A percentile compares a stretch with the other conserved stretches of the same genome.
Conservation (phyloP, 2,113 vertebrate species). For the Diadophis punctatus region DNA sequence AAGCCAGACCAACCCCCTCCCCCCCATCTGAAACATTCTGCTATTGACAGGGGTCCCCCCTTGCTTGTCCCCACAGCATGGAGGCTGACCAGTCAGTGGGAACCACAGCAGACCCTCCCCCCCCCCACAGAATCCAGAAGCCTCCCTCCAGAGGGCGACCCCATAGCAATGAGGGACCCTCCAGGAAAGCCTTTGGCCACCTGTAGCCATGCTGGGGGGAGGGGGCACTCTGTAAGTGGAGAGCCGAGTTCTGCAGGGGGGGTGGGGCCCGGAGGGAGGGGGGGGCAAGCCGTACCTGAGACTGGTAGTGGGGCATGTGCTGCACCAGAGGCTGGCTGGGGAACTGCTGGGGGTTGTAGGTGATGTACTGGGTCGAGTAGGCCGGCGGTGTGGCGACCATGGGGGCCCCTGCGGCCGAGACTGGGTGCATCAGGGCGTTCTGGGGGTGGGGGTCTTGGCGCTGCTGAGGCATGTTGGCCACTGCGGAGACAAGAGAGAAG, state of each 20-base stretch:
- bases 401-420: slow-evolving; percentile 89
- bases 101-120: not conserved
- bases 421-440: slow-evolving; percentile 95
- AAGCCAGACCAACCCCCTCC: not conserved
- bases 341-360: slow-evolving; percentile 96
- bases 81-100: not conserved
- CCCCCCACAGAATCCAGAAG: not conserved
- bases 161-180: not conserved
- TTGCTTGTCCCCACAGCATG: not conserved
- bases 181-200: not conserved
- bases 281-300: slow-evolving; percentile 78
- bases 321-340: slow-evolving; percentile 92
- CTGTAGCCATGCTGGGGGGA: not conserved
- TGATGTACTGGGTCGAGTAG: slow-evolving; percentile 92
- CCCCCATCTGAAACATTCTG: not conserved
- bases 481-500: slow-evolving; percentile 62
- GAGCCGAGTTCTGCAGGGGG: no score
- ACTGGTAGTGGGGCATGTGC: slow-evolving; percentile 95
- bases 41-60: no score
- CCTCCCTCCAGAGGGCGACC: not conserved
- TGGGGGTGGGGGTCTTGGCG: slow-evolving; percentile 95
- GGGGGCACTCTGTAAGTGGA: no score
- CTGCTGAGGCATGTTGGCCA: slow-evolving; percentile 95
- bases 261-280: no score
- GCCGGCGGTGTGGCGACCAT: slow-evolving; percentile 90